Conservation (phyloP, 1,140 invertebrate species). For the Drosophila cardini region DNA sequence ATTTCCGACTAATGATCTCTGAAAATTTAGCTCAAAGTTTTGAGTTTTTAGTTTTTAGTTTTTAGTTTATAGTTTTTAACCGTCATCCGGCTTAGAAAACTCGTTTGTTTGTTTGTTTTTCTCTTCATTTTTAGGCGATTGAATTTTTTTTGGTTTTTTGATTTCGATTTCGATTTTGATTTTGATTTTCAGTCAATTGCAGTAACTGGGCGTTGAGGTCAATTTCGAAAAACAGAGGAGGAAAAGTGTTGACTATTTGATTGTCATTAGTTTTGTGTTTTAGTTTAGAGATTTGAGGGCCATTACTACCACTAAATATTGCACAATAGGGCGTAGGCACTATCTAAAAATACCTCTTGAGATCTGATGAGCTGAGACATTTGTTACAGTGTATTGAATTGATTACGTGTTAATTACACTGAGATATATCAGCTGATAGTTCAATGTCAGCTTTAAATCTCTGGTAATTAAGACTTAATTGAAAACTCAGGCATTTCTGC, state of each 20-base stretch:
- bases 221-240: constrained; percentile 5
- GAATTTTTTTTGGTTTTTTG: constrained; percentile 34
- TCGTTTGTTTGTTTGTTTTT: constrained; percentile 42
- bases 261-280: constrained; percentile 28
- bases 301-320: constrained; percentile 8
- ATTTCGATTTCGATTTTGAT: background rate
- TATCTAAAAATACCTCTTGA: constrained; percentile 1
- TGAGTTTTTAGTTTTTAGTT: background rate
- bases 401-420: constrained; percentile 39
- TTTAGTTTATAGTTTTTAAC: background rate
- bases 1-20: constrained; percentile 66
- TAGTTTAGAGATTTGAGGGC: background rate
- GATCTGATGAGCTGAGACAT: background rate
- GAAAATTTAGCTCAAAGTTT: background rate
- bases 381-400: constrained; percentile 35
- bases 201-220: constrained; percentile 43
- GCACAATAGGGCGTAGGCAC: constrained; percentile 36
- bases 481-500: constrained; percentile 16
- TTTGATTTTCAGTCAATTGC: constrained; percentile 34
- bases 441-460: constrained; percentile 45
- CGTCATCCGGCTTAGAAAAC: constrained; percentile 43
- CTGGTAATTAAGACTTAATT: constrained; percentile 30
- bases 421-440: constrained; percentile 12
- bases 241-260: constrained; percentile 41
- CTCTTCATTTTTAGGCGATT: constrained; percentile 25